Conservation (phyloP, 1,140 invertebrate genomes). For the honey bee (Apis mellifera) region DNA sequence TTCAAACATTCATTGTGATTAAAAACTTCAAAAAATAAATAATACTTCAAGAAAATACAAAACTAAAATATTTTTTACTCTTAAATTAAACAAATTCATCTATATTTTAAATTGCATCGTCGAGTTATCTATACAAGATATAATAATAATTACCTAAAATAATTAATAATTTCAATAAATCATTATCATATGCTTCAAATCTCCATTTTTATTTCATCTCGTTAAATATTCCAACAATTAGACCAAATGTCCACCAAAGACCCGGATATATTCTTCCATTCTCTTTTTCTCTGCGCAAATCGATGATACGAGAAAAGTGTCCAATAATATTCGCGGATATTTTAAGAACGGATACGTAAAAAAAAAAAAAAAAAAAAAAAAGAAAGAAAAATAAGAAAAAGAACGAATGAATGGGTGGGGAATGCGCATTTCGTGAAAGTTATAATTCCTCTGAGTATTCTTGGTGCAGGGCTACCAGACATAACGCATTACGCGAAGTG, state of each 20-base stretch:
- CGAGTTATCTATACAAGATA: background rate
- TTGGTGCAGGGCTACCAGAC: background rate
- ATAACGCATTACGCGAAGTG: background rate
- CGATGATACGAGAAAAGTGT: background rate
- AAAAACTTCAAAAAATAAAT: background rate
- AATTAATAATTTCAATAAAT: background rate
- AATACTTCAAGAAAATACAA: background rate
- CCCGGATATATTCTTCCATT: background rate
- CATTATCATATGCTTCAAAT: background rate
- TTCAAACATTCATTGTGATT: background rate
- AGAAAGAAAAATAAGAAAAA: background rate
- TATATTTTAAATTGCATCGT: background rate
- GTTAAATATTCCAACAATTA: background rate
- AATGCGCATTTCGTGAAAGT: slow-evolving; percentile 1
- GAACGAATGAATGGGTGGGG: too few relatives aligned
- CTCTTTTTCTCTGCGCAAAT: background rate
- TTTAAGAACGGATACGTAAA: background rate
- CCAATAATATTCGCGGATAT: background rate
- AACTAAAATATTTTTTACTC: background rate
- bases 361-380: background rate
- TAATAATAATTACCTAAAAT: too few relatives aligned
- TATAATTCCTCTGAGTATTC: background rate
- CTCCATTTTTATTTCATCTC: background rate
- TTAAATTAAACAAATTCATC: background rate
- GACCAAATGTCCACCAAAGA: background rate